A percentile compares a stretch with the other conserved stretches of the same genome.
Conservation (phyloP, 2,888 invertebrate genomes). For the Drosophila bunnanda region DNA sequence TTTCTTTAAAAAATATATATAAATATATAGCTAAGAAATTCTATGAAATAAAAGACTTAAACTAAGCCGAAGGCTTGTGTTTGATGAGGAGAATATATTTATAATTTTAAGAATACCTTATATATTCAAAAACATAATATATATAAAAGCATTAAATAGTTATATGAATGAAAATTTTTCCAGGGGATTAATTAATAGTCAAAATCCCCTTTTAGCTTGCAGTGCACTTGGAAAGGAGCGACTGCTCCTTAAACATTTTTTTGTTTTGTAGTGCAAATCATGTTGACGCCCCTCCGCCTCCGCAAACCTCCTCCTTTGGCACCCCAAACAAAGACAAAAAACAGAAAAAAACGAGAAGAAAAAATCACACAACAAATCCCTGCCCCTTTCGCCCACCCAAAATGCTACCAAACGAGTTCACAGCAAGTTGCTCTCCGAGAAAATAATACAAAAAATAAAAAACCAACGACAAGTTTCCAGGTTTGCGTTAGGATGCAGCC, state of each 20-base stretch:
- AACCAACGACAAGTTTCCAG: conserved; percentile 47
- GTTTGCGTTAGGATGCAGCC: conserved; percentile 49
- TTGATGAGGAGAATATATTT: too few relatives aligned
- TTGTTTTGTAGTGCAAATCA: conserved; percentile 76
- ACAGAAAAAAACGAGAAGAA: neutral
- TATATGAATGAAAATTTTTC: too few relatives aligned
- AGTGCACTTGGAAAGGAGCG: conserved; percentile 37
- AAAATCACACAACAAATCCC: conserved; percentile 5
- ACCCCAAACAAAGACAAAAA: neutral
- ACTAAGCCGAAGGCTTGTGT: too few relatives aligned
- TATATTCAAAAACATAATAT: too few relatives aligned
- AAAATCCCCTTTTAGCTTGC: neutral
- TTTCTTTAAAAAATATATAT: too few relatives aligned
- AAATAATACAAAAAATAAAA: conserved; percentile 1
- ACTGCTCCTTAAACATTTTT: conserved; percentile 71
- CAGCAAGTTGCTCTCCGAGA: conserved; percentile 62
- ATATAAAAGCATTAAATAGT: too few relatives aligned
- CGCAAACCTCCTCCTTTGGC: conserved; percentile 27
- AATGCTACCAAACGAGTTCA: conserved; percentile 77
- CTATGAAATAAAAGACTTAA: too few relatives aligned
- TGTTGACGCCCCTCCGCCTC: conserved; percentile 64
- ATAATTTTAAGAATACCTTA: too few relatives aligned
- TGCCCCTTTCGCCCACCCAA: conserved; percentile 42
- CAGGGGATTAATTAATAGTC: too few relatives aligned
- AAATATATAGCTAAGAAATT: too few relatives aligned